Evolutionary conservation across 2,888 invertebrate genomes (phyloP), one percentile per base, ranked within the genome.

Genomic region (Rhingia campestris): DNA sequence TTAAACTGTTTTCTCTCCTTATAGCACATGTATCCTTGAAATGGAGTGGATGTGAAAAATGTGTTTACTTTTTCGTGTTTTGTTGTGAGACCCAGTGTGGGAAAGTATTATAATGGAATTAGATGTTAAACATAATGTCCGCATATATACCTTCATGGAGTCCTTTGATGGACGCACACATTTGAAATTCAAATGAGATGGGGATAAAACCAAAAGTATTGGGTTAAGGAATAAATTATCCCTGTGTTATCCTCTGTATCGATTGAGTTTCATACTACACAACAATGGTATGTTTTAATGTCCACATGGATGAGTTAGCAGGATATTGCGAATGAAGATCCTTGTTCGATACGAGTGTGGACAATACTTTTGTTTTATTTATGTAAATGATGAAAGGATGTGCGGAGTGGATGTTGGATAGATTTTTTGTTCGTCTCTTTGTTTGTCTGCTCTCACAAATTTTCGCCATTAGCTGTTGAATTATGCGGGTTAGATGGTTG

Each of bases 131-230:
- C 82, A 77, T 56, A 69, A 69, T 82, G 73, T 77, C 69, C 77
- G n/a, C 37, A 37, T 41, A 69, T 47, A 61, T 32, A 53, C 61
- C 51, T 47, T 22, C 56, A 54, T 43, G 49, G 6, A 22, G 77
- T 54, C 70, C 41, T 47, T 45, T 14, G 51, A 77, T 61, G 77
- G 67, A 70, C 64, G 6, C 47, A 10, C 41, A 69, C 45, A 84
- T 84, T 84, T 80, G 84, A 79, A 84, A 56, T 84, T 84, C 80
- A 80, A 80, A 84, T 84, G 59, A 74, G 69, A 70, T 64, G 45
- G 35, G 61, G 53, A 82, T 74, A 74, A 69, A 59, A 66, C 72
- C 67, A 45, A 58, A 79, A 74, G 67, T 64, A 64, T 66, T 67
- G 67, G 63, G 69, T 69, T 69, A 70, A 58, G 35, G 74, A 74